These are phyloP conservation scores for Spisula solida DNA, from an alignment of 2,888 invertebrate genomes.

Conservation along the genomic window DNA sequence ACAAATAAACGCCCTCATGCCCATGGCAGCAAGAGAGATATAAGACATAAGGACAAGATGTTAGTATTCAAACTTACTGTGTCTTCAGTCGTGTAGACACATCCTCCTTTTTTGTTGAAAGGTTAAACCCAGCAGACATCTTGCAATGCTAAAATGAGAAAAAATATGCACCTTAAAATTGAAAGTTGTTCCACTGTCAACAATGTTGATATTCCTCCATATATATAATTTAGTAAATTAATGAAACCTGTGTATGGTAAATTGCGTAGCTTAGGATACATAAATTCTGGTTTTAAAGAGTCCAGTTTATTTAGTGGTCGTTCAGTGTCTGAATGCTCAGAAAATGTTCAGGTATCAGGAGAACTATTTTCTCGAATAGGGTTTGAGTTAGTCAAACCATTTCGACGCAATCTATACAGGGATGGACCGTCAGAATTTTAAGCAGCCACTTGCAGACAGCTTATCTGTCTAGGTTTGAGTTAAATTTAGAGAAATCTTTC, in stretches of 20 bases:
- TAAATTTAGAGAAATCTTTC: slow-evolving; percentile 62
- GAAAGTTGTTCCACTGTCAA: not conserved
- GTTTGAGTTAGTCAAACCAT: no score
- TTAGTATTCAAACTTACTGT: slow-evolving; percentile 75
- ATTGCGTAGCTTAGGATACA: no score
- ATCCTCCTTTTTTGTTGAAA: slow-evolving; percentile 78
- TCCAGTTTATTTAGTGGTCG: slow-evolving; percentile 39
- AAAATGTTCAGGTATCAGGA: slow-evolving; percentile 34
- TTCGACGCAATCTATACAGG: no score
- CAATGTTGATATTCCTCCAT: no score
- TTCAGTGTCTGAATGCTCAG: slow-evolving; percentile 42
- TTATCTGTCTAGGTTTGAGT: no score
- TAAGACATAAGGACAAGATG: not conserved
- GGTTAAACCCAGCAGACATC: slow-evolving; percentile 61
- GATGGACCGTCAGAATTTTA: no score
- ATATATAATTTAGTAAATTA: no score
- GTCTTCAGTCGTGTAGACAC: slow-evolving; percentile 78
- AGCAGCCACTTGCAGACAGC: no score
- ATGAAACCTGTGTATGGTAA: not conserved
- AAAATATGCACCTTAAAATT: not conserved
- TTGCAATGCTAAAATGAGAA: slow-evolving; percentile 5
- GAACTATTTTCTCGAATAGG: slow-evolving; percentile 41
- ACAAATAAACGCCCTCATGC: no score
- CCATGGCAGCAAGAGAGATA: no score
- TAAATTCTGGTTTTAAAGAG: no score